phyloP scores from a whole-genome alignment of 1,140 invertebrate genomes.

The Prorops nasuta region DNA sequence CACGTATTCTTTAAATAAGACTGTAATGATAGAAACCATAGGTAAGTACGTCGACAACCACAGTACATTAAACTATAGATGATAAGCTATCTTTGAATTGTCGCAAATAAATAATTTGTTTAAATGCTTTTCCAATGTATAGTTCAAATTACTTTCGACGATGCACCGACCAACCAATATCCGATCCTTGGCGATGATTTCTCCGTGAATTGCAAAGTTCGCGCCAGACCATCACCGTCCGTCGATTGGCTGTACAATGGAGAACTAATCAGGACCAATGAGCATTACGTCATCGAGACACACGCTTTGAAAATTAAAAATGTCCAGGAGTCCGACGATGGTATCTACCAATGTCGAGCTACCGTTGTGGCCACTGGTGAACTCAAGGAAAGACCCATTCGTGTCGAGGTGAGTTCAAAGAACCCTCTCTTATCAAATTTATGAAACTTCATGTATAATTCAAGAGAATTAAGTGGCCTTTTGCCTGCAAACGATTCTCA shows the following conservation, averaged over 20 bases:
- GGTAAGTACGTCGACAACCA: conserved; percentile 65
- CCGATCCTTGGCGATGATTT: conserved; percentile 75
- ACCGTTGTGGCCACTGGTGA: conserved; percentile 78
- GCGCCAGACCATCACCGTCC: conserved; percentile 77
- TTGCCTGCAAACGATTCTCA: no score
- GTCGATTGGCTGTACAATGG: conserved; percentile 83
- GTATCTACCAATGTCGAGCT: conserved; percentile 80
- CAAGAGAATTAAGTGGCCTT: no score
- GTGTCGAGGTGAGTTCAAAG: conserved; percentile 65
- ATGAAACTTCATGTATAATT: no score
- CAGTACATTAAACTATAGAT: no score
- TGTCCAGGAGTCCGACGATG: conserved; percentile 78
- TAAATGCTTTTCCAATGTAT: conserved; percentile 27
- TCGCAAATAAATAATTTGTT: conserved; percentile 5
- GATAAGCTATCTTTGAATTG: conserved; percentile 5
- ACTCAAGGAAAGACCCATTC: conserved; percentile 70
- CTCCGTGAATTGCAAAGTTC: conserved; percentile 79
- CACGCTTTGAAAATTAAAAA: conserved; percentile 78
- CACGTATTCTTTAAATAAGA: conserved; percentile 63
- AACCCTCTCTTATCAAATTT: neutral
- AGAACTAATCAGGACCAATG: conserved; percentile 62
- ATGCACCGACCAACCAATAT: conserved; percentile 82
- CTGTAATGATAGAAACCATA: conserved; percentile 71
- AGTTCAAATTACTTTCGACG: conserved; percentile 82
- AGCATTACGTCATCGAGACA: conserved; percentile 71